Evolutionary conservation across 1,140 invertebrate genomes (phyloP), one percentile per base, ranked within the genome.

Genomic region (Hestina assimilis): DNA sequence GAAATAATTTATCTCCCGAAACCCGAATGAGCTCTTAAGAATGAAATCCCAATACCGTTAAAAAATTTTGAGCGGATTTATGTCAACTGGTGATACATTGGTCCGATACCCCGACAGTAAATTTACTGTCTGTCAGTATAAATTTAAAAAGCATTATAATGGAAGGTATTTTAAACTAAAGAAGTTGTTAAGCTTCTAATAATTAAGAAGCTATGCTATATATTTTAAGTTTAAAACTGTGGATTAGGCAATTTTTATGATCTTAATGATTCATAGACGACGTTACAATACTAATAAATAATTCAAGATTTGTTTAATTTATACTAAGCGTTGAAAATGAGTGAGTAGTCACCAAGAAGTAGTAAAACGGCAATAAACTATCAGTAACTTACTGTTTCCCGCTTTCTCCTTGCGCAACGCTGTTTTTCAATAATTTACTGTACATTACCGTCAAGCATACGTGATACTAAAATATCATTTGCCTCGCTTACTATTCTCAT

Each of bases 11-110:
- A 77, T 72, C 51, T 69, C 28, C 43, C 21, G 55, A 70, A 74
- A 71, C 68, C 59, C 69, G 60, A 74, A 67, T 61, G 59, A 60
- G 63, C 45, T 63, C 24, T 59, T 65, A 67, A 61, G 42, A 63
- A 57, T 62, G 45, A 69, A 75, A 75, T 72, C 63, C 62, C 54
- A 72, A 79, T 73, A 74, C 75, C 74, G 75, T 83, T 81, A 79
- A 81, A 82, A n/a, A 77, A 72, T 28, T 77, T 77, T 83, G 69
- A 83, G 77, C 70, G 80, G 83, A 81, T 86, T 83, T 81, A 60
- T 69, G 83, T 86, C 83, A 75, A 63, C 56, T 66, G 63, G 72
- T 75, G 71, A 83, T 86, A 69, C 66, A 82, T 75, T 65, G 68
- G 68, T 63, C 59, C 51, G 60, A 69, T 70, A 59, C 54, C 59